Evolutionary conservation across 2,888 invertebrate species (phyloP), one percentile per base, ranked within the genome.

Genomic region (Noctua comes): DNA sequence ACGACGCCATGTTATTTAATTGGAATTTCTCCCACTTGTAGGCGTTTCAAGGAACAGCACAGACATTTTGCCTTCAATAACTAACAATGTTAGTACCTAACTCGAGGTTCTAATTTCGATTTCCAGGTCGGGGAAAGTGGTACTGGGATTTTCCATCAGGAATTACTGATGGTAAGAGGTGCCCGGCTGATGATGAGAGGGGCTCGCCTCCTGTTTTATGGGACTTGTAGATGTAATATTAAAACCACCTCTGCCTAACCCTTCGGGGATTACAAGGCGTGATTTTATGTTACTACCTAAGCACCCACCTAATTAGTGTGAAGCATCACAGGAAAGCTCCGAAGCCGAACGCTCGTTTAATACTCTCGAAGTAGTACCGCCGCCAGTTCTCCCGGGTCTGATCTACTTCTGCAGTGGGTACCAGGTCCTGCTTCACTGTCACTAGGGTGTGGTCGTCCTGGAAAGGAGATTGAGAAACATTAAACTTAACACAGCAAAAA

Each of bases 311-410:
- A 95, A 91, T 92, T 89, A 77, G 74, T 74, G 89, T 90, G 77
- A 27, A 10, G 65, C 86, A 95, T 97, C 96, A 97, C 93, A 97
- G 96, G 93, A 98, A 98, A 40, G 98, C 97, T 48, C 99, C 99
- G 93, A 98, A 99, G 69, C 99, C 99, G 94, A 99, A 99, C 0
- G 98, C 98, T 83, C 98, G 97, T 93, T 99, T 99, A 94, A 99
- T 99, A 89, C 99, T 98, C 91, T 99, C 98, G 98, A 99, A 99
- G 94, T 99, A 99, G 95, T 99, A 99, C 79, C 98, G 97, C 84
- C 98, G 98, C 99, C 99, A 99, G 91, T 99, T 99, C 80, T 98
- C 97, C 90, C 97, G 97, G 59, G 99, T 99, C 68, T 98, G 97
- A 11, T 98, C 98, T 80, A 97, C 97, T 94, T 98, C 99, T 75